A percentile compares a stretch with the other conserved stretches of the same genome.
Conservation (phyloP, 1,140 invertebrate species). For the Tachypleus tridentatus region DNA sequence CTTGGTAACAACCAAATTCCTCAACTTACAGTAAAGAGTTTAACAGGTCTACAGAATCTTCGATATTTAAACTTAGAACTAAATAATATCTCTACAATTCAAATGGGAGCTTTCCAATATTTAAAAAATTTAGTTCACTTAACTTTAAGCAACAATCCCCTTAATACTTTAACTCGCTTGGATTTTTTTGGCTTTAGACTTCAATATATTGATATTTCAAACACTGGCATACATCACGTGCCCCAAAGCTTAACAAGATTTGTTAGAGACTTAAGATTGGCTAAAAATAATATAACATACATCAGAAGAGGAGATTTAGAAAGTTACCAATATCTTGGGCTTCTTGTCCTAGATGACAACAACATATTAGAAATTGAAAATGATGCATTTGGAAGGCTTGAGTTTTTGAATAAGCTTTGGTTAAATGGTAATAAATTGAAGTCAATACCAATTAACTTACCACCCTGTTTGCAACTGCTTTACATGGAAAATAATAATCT, state of each 20-base stretch:
- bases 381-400: conserved; percentile 66
- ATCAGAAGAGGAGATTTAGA: conserved; percentile 75
- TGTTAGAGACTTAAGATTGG: conserved; percentile 59
- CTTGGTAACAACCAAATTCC: conserved; percentile 52
- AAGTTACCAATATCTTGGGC: conserved; percentile 68
- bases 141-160: conserved; percentile 40
- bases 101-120: conserved; percentile 55
- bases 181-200: conserved; percentile 50
- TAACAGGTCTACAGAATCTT: conserved; percentile 43
- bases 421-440: conserved; percentile 57
- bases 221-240: conserved; percentile 60
- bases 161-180: conserved; percentile 27
- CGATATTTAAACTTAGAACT: conserved; percentile 65
- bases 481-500: conserved; percentile 55
- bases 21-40: conserved; percentile 3
- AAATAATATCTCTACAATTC: conserved; percentile 54
- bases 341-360: conserved; percentile 69
- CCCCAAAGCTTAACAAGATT: conserved; percentile 72
- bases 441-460: conserved; percentile 51
- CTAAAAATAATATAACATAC: conserved; percentile 56
- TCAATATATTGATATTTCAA: conserved; percentile 63
- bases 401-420: conserved; percentile 62
- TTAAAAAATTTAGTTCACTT: conserved; percentile 61
- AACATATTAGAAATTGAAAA: conserved; percentile 62
- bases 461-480: conserved; percentile 45